A percentile compares a stretch with the other conserved stretches of the same genome.
phyloP scores from a whole-genome alignment of 2,797 vertebrate genomes.

The Ctenosaura bakeri region DNA sequence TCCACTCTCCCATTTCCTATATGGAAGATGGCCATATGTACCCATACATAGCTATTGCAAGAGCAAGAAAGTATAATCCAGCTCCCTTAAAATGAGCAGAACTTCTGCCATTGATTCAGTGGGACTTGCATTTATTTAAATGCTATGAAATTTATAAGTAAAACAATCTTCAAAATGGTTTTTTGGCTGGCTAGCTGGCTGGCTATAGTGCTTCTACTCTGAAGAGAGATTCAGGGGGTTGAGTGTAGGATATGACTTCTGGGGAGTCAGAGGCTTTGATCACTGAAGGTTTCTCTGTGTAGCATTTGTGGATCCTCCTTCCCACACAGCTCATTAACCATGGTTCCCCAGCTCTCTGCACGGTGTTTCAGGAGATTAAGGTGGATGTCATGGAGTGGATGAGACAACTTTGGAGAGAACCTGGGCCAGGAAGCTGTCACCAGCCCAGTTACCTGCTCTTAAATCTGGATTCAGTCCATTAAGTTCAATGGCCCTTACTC shows the following conservation, averaged over 20 bases:
- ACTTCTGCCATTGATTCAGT: not conserved
- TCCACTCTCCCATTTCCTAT: not conserved
- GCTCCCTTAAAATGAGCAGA: not conserved
- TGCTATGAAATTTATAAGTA: not conserved
- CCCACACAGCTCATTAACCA: not conserved
- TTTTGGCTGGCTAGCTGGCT: too few species aligned
- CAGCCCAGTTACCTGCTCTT: not conserved
- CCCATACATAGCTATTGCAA: not conserved
- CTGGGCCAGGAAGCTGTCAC: not conserved
- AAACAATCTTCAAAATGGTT: not conserved
- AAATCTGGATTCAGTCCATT: not conserved
- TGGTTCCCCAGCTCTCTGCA: not conserved
- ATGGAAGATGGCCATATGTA: not conserved
- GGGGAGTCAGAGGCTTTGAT: not conserved
- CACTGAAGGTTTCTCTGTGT: not conserved
- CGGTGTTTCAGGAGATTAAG: not conserved
- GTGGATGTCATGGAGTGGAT: not conserved
- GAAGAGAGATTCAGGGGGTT: not conserved
- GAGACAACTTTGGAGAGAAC: not conserved
- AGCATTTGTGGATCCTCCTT: not conserved
- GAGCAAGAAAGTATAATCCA: not conserved
- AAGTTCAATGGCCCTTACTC: not conserved
- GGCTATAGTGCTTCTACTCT: not conserved
- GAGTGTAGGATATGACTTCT: not conserved
- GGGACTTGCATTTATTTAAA: not conserved